Evolutionary conservation across 2,113 vertebrate species (phyloP).

Genomic region (Eupsittula cactorum): DNA sequence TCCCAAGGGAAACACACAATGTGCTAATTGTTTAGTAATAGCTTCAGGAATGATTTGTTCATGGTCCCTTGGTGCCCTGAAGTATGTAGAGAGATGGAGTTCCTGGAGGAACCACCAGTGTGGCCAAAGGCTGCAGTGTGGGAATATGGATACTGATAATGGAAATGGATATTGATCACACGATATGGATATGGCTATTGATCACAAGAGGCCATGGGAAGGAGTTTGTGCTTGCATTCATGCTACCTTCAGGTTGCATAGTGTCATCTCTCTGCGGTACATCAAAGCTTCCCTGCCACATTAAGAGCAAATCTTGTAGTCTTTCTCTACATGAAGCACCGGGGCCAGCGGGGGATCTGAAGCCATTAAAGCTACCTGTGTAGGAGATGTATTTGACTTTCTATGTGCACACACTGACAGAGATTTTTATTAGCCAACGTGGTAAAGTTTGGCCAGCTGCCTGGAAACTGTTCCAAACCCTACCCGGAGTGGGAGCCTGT

Average conservation of each 20-base stretch:
- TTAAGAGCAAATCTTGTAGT: background rate
- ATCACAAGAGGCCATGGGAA: background rate
- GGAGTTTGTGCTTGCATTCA: background rate
- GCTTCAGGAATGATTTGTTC: background rate
- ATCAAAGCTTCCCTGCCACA: background rate
- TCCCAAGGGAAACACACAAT: background rate
- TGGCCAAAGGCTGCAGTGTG: background rate
- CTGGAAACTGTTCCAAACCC: conserved; percentile 61
- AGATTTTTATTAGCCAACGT: background rate
- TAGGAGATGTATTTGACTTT: background rate
- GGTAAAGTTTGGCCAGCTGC: conserved; percentile 58
- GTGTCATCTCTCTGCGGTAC: background rate
- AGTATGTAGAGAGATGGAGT: background rate
- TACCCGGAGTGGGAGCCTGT: conserved; percentile 32
- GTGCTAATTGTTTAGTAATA: background rate
- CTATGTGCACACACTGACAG: accelerated
- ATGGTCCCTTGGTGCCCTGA: background rate
- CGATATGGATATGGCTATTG: background rate
- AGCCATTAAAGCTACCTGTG: background rate
- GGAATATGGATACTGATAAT: background rate
- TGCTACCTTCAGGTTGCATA: background rate
- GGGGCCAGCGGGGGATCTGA: background rate
- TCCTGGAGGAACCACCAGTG: background rate
- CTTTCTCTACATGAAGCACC: background rate
- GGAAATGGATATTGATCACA: background rate